These are phyloP conservation scores for Ceratotherium simum DNA, from an alignment of 2,113 vertebrate species.

Conservation along the genomic window DNA sequence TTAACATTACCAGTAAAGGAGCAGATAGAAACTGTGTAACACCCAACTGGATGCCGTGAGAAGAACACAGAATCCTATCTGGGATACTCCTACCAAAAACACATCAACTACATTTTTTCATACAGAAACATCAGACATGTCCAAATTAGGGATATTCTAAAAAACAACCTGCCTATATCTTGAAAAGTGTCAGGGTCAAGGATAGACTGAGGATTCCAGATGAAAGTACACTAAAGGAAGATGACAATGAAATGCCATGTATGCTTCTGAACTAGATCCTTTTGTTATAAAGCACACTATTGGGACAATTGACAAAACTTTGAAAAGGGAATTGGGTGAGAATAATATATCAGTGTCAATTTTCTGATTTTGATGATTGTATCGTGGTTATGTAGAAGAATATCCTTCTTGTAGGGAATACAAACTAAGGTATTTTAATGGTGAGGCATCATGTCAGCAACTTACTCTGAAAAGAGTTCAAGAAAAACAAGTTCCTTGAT, in stretches of 20 bases:
- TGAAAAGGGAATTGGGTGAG: not conserved
- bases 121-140: constrained; percentile 48
- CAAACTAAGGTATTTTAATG: not conserved
- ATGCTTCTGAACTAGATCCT: not conserved
- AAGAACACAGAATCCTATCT: constrained; percentile 17
- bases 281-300: not conserved
- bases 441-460: not conserved
- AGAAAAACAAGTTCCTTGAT: not conserved
- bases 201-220: not conserved
- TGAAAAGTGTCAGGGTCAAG: not conserved
- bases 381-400: not conserved
- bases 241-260: not conserved
- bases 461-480: not conserved
- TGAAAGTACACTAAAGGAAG: not conserved
- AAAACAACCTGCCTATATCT: not conserved
- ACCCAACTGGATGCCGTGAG: not conserved
- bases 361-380: not conserved
- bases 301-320: not conserved
- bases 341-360: not conserved
- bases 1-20: not conserved
- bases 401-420: not conserved
- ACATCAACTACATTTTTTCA: not conserved
- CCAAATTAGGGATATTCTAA: not conserved
- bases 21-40: constrained; percentile 16
- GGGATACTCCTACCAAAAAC: constrained; percentile 20